A percentile compares a stretch with the other conserved stretches of the same genome.
phyloP scores from a whole-genome alignment of 2,113 vertebrate species.

The Galeopterus variegatus region DNA sequence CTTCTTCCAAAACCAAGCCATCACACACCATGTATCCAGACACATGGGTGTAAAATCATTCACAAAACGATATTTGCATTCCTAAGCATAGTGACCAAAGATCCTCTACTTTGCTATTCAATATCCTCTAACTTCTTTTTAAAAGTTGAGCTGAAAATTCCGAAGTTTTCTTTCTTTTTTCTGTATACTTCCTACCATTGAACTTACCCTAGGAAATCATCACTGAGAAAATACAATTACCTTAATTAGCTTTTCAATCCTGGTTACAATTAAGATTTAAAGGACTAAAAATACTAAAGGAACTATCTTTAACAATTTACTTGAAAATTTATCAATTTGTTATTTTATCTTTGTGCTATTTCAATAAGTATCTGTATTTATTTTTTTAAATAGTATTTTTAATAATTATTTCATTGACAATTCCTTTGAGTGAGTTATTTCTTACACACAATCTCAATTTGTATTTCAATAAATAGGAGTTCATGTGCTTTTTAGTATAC shows the following conservation, averaged over 20 bases:
- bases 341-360: neutral
- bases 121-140: neutral
- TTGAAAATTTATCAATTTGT: constrained; percentile 5
- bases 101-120: neutral
- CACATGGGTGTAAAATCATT: neutral
- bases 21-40: neutral
- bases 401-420: constrained; percentile 5
- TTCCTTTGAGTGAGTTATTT: constrained; percentile 13
- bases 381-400: neutral
- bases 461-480: constrained; percentile 27
- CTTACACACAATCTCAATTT: constrained; percentile 46
- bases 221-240: constrained; percentile 20
- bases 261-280: neutral
- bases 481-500: constrained; percentile 47
- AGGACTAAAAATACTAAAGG: constrained; percentile 32
- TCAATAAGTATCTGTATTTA: neutral
- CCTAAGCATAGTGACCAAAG: neutral
- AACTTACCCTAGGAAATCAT: constrained; percentile 41
- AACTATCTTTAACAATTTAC: constrained; percentile 43
- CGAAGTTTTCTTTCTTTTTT: neutral
- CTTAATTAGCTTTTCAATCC: neutral
- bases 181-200: neutral
- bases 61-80: neutral
- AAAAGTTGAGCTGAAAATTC: neutral
- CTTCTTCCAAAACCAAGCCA: constrained; percentile 11